Evolutionary conservation across 1,140 invertebrate species (phyloP), one percentile per base, ranked within the genome.

Genomic region (Papilio xuthus): DNA sequence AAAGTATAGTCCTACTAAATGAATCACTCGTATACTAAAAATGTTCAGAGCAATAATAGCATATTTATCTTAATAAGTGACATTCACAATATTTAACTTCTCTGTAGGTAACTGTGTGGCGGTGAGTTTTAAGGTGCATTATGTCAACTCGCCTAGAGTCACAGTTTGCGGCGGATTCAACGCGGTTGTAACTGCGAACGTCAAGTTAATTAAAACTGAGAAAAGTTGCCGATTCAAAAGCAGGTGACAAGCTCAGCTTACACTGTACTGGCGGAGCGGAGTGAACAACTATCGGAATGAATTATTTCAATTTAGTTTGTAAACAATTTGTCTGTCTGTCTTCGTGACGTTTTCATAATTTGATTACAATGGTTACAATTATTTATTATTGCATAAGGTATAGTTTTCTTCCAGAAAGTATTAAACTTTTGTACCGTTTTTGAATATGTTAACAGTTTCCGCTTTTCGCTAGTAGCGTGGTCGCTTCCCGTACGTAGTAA

Each of bases 191-290:
- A 91, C 90, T 90, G 86, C 78, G 83, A 41, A 90, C 89, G 88
- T 90, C 88, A 88, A 93, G 86, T 93, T 93, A 93, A 93, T 93
- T 93, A 93, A 93, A 93, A 93, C 88, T 87, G 87, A 83, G 85
- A 91, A 93, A 92, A 93, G 90, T 93, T 92, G 80, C 84, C 85
- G 90, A 90, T 90, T 93, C 91, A 86, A 90, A 91, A 87, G 85
- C 86, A 79, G 78, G 70, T 28, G 70, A 79, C 60, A 80, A 28
- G 79, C 63, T 80, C 72, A 32, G 81, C 42, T 70, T n/a, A 18
- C 69, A 77, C 67, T 74, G n/a, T 77, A 37, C 18, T 47, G 81
- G 60, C 80, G 6, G 0, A 84, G 88, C 86, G 87, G 32, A 20
- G 12, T 1, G 15, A 4, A 32, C 28, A 4, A 32, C 32, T n/a